A percentile compares a stretch with the other conserved stretches of the same genome.
phyloP scores from a whole-genome alignment of 1,140 invertebrate genomes.

The Bombyx mori region DNA sequence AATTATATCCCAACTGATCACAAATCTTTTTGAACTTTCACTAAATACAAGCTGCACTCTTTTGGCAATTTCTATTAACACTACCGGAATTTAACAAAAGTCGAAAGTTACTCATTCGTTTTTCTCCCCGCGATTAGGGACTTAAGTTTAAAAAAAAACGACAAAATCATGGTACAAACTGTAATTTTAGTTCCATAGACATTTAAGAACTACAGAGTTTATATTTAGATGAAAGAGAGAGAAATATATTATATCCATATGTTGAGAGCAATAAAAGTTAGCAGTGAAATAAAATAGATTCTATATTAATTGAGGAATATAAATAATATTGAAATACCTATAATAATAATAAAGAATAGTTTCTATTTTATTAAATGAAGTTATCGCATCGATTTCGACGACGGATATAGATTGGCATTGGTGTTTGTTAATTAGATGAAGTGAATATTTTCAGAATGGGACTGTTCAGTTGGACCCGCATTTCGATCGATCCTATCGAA shows the following conservation, averaged over 20 bases:
- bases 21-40: not conserved
- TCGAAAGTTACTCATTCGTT: constrained; percentile 8
- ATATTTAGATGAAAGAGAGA: constrained; percentile 56
- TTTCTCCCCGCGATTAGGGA: constrained; percentile 36
- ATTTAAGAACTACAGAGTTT: constrained; percentile 65
- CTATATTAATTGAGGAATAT: constrained; percentile 36
- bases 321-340: constrained; percentile 22
- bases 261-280: constrained; percentile 28
- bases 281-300: constrained; percentile 43
- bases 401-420: constrained; percentile 37
- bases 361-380: constrained; percentile 41
- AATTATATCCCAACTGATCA: not conserved
- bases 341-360: constrained; percentile 27
- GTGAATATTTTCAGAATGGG: too few species aligned
- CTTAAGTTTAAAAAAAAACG: constrained; percentile 55
- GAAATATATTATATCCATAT: constrained; percentile 27
- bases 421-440: constrained; percentile 6
- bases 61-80: too few species aligned
- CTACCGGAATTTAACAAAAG: not conserved
- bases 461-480: too few species aligned
- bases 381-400: constrained; percentile 35
- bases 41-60: too few species aligned
- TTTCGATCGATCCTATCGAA: too few species aligned
- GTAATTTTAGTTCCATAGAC: constrained; percentile 66
- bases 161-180: constrained; percentile 61